Conservation (phyloP, 2,113 vertebrate genomes). For the Lepus europaeus region DNA sequence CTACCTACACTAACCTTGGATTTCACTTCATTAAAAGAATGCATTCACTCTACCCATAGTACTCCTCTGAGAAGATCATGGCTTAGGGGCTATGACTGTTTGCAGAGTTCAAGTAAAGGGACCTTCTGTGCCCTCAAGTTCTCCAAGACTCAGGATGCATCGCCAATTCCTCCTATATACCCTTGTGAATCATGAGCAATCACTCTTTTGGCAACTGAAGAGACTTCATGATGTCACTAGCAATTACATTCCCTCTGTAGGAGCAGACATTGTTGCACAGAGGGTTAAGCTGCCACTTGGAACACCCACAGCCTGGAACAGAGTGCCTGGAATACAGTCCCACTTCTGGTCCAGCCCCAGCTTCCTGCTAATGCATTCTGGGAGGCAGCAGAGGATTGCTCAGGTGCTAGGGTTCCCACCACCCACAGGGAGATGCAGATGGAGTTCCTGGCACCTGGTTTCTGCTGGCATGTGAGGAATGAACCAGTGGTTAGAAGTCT, state of each 20-base stretch:
- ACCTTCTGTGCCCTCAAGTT: not conserved
- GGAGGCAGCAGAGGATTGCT: too few relatives aligned
- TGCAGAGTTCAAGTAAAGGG: not conserved
- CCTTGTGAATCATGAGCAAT: not conserved
- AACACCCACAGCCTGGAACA: too few relatives aligned
- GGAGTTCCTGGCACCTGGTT: too few relatives aligned
- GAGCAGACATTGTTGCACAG: too few relatives aligned
- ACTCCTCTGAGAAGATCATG: not conserved
- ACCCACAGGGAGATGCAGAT: too few relatives aligned
- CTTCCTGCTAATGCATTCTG: too few relatives aligned
- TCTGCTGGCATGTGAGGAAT: too few relatives aligned
- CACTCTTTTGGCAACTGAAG: not conserved
- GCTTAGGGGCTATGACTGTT: not conserved
- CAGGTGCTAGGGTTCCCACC: too few relatives aligned
- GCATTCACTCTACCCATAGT: not conserved
- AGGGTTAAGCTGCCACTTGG: too few relatives aligned
- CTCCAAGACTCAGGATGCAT: not conserved
- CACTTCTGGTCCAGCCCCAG: too few relatives aligned
- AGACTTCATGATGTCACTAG: not conserved
- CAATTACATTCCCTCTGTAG: not conserved
- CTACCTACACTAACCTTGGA: not conserved
- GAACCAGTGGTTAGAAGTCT: too few relatives aligned
- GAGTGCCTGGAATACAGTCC: too few relatives aligned
- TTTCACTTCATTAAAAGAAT: slow-evolving; percentile 30
- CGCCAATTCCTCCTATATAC: not conserved